These are phyloP conservation scores for Drosophila barbarae DNA, from an alignment of 2,888 invertebrate genomes.

Conservation along the genomic window DNA sequence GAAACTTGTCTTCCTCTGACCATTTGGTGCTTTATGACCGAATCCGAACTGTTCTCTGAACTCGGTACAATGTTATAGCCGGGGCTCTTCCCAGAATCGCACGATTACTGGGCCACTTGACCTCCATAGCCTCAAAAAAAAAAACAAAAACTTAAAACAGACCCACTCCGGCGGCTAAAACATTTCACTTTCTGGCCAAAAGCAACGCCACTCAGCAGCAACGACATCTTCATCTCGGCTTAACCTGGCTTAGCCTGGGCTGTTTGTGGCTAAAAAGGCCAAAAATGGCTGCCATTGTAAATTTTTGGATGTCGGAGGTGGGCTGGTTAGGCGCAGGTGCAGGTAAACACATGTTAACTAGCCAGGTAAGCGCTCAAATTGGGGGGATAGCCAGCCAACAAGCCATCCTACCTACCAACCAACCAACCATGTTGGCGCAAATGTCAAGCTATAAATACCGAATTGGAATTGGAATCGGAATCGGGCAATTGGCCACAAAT, in stretches of 20 bases:
- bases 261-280: slow-evolving; percentile 46
- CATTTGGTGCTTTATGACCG: slow-evolving; percentile 68
- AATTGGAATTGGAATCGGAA: slow-evolving; percentile 63
- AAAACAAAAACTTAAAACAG: slow-evolving; percentile 1
- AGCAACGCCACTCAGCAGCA: slow-evolving; percentile 34
- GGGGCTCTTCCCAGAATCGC: slow-evolving; percentile 58
- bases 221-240: slow-evolving; percentile 66
- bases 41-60: slow-evolving; percentile 34
- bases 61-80: slow-evolving; percentile 51
- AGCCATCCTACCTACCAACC: background rate
- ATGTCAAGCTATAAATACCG: slow-evolving; percentile 74
- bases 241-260: background rate
- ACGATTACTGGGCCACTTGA: slow-evolving; percentile 49
- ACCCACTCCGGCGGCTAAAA: slow-evolving; percentile 53
- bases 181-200: slow-evolving; percentile 65
- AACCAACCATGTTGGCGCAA: slow-evolving; percentile 58
- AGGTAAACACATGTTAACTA: slow-evolving; percentile 69
- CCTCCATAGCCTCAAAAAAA: slow-evolving; percentile 50
- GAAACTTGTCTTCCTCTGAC: slow-evolving; percentile 23
- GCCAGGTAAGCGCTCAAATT: slow-evolving; percentile 24
- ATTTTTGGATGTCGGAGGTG: slow-evolving; percentile 40
- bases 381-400: background rate
- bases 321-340: slow-evolving; percentile 57
- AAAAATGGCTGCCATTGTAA: slow-evolving; percentile 70
- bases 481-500: slow-evolving; percentile 68